A percentile compares a stretch with the other conserved stretches of the same genome.
Evolutionary conservation across 1,140 invertebrate species (phyloP).

Genomic region (Hirudo medicinalis): DNA sequence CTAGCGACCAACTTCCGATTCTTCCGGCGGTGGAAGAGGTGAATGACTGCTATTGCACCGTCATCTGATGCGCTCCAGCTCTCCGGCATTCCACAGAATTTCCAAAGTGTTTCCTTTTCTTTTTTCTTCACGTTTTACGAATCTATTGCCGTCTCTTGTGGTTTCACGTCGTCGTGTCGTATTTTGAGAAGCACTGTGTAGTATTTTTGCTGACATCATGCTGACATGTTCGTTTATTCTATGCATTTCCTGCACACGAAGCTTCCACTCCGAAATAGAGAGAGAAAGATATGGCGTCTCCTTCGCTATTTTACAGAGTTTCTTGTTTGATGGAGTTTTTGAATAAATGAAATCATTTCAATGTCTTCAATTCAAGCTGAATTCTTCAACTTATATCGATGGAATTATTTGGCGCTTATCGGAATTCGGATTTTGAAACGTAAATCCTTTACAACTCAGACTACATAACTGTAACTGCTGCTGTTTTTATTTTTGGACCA

Average conservation of each 20-base stretch:
- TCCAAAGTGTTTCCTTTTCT: too few relatives aligned
- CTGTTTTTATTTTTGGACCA: neutral
- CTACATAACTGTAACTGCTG: neutral
- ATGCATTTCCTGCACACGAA: too few relatives aligned
- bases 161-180: too few relatives aligned
- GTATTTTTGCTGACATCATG: too few relatives aligned
- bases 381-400: neutral
- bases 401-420: neutral
- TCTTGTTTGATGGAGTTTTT: conserved; percentile 3
- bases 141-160: too few relatives aligned
- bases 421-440: neutral
- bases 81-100: neutral
- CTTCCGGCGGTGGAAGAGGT: conserved; percentile 22
- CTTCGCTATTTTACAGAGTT: neutral
- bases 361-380: neutral
- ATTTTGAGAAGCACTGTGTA: too few relatives aligned
- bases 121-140: too few relatives aligned
- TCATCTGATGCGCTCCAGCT: conserved; percentile 7
- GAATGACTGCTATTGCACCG: conserved; percentile 21
- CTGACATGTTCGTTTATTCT: too few relatives aligned
- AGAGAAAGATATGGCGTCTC: too few relatives aligned
- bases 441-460: too few relatives aligned
- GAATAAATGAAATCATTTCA: neutral
- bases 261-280: too few relatives aligned
- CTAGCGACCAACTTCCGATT: conserved; percentile 18